phyloP scores from a whole-genome alignment of 2,113 vertebrate genomes.

The Penelope pileata region DNA sequence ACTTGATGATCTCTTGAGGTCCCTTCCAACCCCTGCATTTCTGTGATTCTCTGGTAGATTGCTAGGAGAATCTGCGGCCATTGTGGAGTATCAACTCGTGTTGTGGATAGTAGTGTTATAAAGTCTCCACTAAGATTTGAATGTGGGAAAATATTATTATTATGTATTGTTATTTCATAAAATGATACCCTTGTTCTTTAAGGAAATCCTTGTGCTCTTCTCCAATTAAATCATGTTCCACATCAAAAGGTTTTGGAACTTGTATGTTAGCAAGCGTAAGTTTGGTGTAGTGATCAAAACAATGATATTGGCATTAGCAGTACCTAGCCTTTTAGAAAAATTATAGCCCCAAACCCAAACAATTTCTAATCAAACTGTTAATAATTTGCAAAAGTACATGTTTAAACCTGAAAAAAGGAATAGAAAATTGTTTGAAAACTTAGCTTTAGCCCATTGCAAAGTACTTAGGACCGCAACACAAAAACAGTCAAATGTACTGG shows the following conservation, averaged over 20 bases:
- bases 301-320: neutral
- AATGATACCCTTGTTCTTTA: neutral
- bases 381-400: neutral
- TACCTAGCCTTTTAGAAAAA: neutral
- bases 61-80: neutral
- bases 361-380: neutral
- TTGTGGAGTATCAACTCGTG: neutral
- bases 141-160: neutral
- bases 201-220: neutral
- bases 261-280: neutral
- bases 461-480: neutral
- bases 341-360: neutral
- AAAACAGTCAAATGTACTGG: neutral
- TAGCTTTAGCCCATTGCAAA: neutral
- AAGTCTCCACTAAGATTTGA: neutral
- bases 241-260: neutral
- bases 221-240: neutral
- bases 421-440: neutral
- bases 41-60: no score
- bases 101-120: neutral
- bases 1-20: no score
- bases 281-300: no score
- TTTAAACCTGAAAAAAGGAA: neutral
- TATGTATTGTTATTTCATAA: neutral
- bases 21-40: no score